Evolutionary conservation across 2,888 invertebrate genomes (phyloP), one percentile per base, ranked within the genome.

Genomic region (Podotricha telesiphe): DNA sequence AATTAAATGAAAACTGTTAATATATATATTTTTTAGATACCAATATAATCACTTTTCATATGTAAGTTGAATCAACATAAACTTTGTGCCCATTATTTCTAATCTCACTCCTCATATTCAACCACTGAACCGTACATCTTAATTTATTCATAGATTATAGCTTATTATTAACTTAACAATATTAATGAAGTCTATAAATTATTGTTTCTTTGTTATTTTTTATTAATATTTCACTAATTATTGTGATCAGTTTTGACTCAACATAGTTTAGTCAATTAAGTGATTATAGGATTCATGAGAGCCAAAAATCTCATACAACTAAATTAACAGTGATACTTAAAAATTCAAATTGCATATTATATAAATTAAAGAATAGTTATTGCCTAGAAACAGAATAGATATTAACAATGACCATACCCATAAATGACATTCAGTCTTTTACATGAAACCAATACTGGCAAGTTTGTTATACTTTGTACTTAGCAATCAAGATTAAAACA

Each of bases 391-490:
- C 79, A 81, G 80, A 83, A 80, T 82, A 85, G 77, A 86, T 85
- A 86, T 85, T 87, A 90, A 89, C 86, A 88, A 86, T 85, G 78
- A 76, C 76, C 83, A 86, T 84, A 87, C 81, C 84, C 79, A 86
- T 86, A 88, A 85, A 91, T 83, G 91, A 92, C 90, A 87, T 89
- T 93, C 93, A 93, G 93, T 93, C 93, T 93, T 91, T 88, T 89
- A 88, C 80, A 90, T 89, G 83, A 88, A 92, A 91, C 93, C 93
- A 93, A 93, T 93, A 93, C 92, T 93, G 93, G 93, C 93, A 93
- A 93, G 92, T 91, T 91, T 88, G 87, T 91, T 91, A 87, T 80
- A 89, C 86, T 91, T 93, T 93, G 93, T 93, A 93, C 93, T 92
- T 91, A 90, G 86, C 86, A 89, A 89, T 87, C 81, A 86, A 86